phyloP scores from a whole-genome alignment of 2,113 vertebrate species.

The Saccopteryx bilineata region DNA sequence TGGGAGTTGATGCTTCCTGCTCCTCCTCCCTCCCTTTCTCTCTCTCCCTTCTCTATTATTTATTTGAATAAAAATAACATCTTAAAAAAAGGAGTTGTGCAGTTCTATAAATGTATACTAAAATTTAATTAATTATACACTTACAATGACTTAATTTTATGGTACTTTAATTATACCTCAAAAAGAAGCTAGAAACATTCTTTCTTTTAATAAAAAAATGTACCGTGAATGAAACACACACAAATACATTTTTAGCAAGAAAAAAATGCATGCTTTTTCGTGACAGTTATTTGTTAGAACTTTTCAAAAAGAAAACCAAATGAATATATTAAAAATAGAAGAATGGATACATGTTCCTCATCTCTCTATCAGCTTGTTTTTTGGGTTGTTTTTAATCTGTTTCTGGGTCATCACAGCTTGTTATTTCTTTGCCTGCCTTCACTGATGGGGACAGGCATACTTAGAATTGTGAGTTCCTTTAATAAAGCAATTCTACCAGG shows the following conservation, averaged over 20 bases:
- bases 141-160: not conserved
- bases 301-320: not conserved
- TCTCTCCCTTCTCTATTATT: too few species aligned
- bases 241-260: not conserved
- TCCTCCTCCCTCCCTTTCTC: too few species aligned
- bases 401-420: not conserved
- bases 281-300: not conserved
- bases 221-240: not conserved
- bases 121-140: not conserved
- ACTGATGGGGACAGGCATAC: not conserved
- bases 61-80: too few species aligned
- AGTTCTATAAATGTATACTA: not conserved
- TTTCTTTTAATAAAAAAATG: not conserved
- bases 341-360: not conserved
- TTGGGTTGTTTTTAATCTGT: not conserved
- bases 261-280: not conserved
- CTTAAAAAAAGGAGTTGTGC: not conserved
- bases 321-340: not conserved
- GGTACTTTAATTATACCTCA: not conserved
- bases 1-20: too few species aligned
- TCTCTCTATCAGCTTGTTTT: not conserved
- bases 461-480: conserved; percentile 37
- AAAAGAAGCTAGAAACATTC: not conserved
- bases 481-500: not conserved
- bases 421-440: not conserved